Percentiles rank a stretch among this genome's conserved stretches.
These are phyloP conservation scores for Lutjanus campechanus DNA, from an alignment of 2,797 vertebrate genomes.

Conservation along the genomic window DNA sequence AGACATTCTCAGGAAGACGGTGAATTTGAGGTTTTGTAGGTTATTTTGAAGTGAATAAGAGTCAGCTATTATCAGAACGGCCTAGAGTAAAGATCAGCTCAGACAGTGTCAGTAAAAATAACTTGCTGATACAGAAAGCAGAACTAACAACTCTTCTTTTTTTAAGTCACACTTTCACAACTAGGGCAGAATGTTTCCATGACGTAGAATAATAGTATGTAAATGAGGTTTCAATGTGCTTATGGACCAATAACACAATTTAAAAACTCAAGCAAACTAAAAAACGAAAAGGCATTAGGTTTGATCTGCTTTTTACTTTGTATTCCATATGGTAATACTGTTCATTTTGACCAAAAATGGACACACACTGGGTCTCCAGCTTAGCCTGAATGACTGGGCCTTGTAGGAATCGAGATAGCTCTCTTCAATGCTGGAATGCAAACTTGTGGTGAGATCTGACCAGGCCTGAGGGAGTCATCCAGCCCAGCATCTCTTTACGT, in stretches of 20 bases:
- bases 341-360: conserved; percentile 50
- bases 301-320: conserved; percentile 7
- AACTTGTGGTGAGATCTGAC: conserved; percentile 63
- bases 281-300: conserved; percentile 12
- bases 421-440: conserved; percentile 62
- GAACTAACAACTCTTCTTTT: conserved; percentile 68
- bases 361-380: conserved; percentile 18
- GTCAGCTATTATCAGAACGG: conserved; percentile 33
- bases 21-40: conserved; percentile 6
- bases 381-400: conserved; percentile 21
- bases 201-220: conserved; percentile 36
- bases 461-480: conserved; percentile 49
- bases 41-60: background rate
- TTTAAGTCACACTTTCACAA: conserved; percentile 76
- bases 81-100: conserved; percentile 4
- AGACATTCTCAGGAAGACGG: conserved; percentile 39
- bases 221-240: conserved; percentile 10
- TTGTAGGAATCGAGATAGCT: conserved; percentile 50
- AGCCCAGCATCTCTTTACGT: conserved; percentile 43
- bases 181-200: conserved; percentile 71
- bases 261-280: background rate
- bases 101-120: conserved; percentile 69
- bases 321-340: conserved; percentile 3
- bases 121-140: conserved; percentile 68
- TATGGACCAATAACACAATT: background rate